phyloP scores from a whole-genome alignment of 1,140 invertebrate species.

The Orius insidiosus region DNA sequence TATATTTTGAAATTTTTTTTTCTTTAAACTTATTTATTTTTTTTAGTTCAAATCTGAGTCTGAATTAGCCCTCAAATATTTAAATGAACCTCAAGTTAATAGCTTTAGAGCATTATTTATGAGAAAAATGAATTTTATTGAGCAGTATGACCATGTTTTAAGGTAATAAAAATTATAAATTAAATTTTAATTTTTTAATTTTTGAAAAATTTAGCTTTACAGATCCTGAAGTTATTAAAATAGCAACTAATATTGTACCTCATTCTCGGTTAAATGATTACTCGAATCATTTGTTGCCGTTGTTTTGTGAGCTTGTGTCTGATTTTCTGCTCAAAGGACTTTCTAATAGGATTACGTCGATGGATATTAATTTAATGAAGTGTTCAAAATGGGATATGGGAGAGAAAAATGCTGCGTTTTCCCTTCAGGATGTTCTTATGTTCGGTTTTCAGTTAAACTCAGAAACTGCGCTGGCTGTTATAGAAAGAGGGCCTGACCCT shows the following conservation, averaged over 20 bases:
- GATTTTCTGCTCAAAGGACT: slow-evolving; percentile 40
- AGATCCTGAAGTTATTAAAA: slow-evolving; percentile 24
- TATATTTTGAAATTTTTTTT: slow-evolving; percentile 22
- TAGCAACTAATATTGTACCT: slow-evolving; percentile 23
- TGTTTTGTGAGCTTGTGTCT: slow-evolving; percentile 27
- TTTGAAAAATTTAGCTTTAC: slow-evolving; percentile 35
- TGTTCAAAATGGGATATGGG: slow-evolving; percentile 13
- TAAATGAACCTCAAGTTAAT: slow-evolving; percentile 50
- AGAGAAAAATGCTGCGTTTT: slow-evolving; percentile 14
- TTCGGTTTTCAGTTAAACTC: slow-evolving; percentile 60
- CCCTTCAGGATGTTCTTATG: slow-evolving; percentile 26
- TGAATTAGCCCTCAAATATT: slow-evolving; percentile 43
- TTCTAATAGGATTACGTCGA: slow-evolving; percentile 33
- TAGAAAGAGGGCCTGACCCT: slow-evolving; percentile 65
- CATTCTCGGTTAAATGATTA: slow-evolving; percentile 30
- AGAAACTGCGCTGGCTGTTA: slow-evolving; percentile 43
- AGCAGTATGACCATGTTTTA: slow-evolving; percentile 63
- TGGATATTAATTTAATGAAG: slow-evolving; percentile 21
- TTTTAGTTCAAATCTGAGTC: slow-evolving; percentile 52
- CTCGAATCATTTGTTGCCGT: slow-evolving; percentile 28
- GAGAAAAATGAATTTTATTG: slow-evolving; percentile 45
- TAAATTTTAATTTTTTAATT: slow-evolving; percentile 16
- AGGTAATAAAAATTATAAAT: slow-evolving; percentile 34
- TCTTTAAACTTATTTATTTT: slow-evolving; percentile 17
- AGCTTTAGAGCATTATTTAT: slow-evolving; percentile 68